Evolutionary conservation across 2,888 invertebrate species (phyloP).

Genomic region (Orgyia antiqua): DNA sequence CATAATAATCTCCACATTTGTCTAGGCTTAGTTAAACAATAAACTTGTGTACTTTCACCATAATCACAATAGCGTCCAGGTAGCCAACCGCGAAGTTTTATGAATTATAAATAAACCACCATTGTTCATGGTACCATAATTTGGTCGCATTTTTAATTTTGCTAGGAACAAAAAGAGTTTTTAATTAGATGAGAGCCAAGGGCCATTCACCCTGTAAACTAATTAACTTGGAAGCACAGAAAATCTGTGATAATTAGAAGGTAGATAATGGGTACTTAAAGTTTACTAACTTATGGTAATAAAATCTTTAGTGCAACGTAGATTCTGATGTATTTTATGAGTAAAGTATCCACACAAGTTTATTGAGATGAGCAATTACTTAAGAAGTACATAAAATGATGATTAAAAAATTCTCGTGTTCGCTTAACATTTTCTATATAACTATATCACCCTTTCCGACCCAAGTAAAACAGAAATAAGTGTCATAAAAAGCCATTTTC

Average conservation of each 20-base stretch:
- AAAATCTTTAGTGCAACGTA: too few relatives aligned
- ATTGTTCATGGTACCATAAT: conserved; percentile 36
- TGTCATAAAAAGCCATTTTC: too few relatives aligned
- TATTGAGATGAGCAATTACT: too few relatives aligned
- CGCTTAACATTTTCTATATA: too few relatives aligned
- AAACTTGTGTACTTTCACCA: conserved; percentile 29
- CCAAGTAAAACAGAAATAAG: too few relatives aligned
- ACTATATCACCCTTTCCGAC: too few relatives aligned
- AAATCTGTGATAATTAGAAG: conserved; percentile 27
- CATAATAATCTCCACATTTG: conserved; percentile 18
- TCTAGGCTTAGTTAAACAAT: conserved; percentile 28
- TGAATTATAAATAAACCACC: conserved; percentile 45
- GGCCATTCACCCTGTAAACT: conserved; percentile 34
- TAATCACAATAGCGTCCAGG: conserved; percentile 26
- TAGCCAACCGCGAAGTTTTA: conserved; percentile 39
- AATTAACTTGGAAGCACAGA: conserved; percentile 24
- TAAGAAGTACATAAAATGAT: too few relatives aligned
- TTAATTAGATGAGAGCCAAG: conserved; percentile 30
- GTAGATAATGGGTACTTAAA: too few relatives aligned
- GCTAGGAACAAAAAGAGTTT: conserved; percentile 37
- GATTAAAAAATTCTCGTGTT: too few relatives aligned
- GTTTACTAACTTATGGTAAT: too few relatives aligned
- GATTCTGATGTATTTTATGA: too few relatives aligned
- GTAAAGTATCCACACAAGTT: too few relatives aligned
- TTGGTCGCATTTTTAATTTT: conserved; percentile 39